Conservation (phyloP, 2,113 vertebrate genomes). For the Psittacus erithacus region DNA sequence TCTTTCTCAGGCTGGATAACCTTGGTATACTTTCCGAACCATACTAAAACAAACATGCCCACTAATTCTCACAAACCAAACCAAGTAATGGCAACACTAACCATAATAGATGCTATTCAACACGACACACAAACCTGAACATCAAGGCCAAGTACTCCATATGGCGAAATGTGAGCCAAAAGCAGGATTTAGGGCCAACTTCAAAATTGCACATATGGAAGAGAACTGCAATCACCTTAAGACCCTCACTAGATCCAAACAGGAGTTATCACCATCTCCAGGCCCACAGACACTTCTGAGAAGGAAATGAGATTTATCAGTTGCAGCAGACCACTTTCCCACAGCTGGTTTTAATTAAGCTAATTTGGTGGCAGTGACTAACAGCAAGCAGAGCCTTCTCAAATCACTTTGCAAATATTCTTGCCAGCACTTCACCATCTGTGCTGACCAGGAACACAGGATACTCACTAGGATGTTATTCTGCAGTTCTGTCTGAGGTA, state of each 20-base stretch:
- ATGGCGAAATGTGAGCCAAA: not conserved
- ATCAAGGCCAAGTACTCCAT: conserved; percentile 39
- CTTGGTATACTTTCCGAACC: conserved; percentile 3
- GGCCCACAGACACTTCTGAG: not conserved
- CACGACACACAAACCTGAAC: accelerated
- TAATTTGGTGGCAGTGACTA: conserved; percentile 1
- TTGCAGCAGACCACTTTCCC: not conserved
- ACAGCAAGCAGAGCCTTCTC: conserved; percentile 3
- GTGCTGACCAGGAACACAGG: not conserved
- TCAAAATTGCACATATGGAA: conserved; percentile 50
- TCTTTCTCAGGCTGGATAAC: not conserved
- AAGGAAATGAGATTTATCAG: conserved; percentile 40
- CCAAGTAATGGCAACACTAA: not conserved
- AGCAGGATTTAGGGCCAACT: conserved; percentile 30
- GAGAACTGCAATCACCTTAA: conserved; percentile 19
- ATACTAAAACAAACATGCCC: conserved; percentile 1
- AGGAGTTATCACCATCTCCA: conserved; percentile 20
- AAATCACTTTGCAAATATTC: not conserved
- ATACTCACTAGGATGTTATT: not conserved
- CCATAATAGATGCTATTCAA: not conserved
- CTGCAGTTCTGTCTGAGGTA: not conserved
- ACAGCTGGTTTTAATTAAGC: conserved; percentile 47
- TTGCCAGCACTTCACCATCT: conserved; percentile 15
- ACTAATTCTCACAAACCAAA: not conserved
- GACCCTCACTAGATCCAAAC: not conserved